phyloP scores from a whole-genome alignment of 2,113 vertebrate genomes.

The Callithrix jacchus region DNA sequence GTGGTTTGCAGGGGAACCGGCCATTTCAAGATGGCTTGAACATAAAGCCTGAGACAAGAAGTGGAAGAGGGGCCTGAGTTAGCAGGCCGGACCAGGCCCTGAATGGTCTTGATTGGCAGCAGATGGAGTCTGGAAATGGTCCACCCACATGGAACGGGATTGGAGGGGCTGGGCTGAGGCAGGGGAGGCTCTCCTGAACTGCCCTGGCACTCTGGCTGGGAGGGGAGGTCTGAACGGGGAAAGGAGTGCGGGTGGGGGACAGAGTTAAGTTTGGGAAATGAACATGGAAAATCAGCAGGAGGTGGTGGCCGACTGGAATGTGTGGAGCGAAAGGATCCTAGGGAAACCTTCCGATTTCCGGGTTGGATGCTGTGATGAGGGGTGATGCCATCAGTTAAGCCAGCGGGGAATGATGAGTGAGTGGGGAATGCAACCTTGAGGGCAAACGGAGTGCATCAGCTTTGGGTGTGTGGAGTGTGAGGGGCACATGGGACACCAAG shows the following conservation, averaged over 20 bases:
- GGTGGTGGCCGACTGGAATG: neutral
- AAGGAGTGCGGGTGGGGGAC: neutral
- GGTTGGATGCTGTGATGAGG: no score
- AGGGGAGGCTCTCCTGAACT: neutral
- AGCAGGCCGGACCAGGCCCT: neutral
- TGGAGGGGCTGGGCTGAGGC: no score
- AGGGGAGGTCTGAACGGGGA: no score
- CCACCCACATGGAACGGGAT: rapidly evolving
- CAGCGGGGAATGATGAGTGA: no score
- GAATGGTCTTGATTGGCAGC: neutral
- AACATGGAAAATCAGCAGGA: neutral
- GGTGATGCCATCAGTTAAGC: neutral
- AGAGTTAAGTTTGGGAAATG: neutral
- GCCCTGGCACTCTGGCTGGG: no score
- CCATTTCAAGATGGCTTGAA: neutral
- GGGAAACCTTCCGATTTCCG: neutral
- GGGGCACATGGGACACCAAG: no score
- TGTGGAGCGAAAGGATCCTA: neutral
- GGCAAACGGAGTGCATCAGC: neutral
- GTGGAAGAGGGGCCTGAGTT: neutral
- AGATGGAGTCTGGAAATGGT: neutral
- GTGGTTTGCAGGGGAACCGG: neutral
- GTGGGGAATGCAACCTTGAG: neutral
- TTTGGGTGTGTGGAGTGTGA: neutral
- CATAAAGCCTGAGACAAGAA: neutral